Evolutionary conservation across 1,140 invertebrate species (phyloP), one percentile per base, ranked within the genome.

Genomic region (Lordiphosa stackelbergi): DNA sequence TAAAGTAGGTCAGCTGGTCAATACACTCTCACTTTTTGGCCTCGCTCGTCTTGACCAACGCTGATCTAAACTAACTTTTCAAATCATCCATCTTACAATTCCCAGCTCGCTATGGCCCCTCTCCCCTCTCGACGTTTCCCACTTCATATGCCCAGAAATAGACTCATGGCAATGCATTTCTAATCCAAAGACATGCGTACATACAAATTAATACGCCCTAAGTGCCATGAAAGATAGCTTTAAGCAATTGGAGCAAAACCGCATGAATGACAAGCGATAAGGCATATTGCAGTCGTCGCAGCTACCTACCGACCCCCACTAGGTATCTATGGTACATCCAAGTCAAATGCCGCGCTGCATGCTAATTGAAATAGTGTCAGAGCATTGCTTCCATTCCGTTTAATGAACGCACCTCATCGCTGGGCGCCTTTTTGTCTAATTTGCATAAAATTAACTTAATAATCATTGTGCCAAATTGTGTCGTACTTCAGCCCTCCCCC

Each of bases 381-480:
- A 47, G 53, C 59, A 55, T 63, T 66, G 28, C 28, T 31, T 31
- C 28, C 28, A 31, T 31, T 63, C 31, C 66, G 60, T 43, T 58
- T 69, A 66, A 71, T 71, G 68, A 56, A 63, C 37, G 69, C 45
- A 43, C 56, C 28, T 31, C 28, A 31, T 57, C 34, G 49, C 35
- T 31, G 28, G n/a, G 45, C 34, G 42, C 43, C 13, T 55, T 45
- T 36, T 37, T 42, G 59, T 48, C 62, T 75, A 75, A 74, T 81
- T 81, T 59, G 57, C 75, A 81, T 81, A 69, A 69, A 65, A 81
- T 81, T 81, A 83, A 81, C 68, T 81, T 83, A 81, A 81, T 81
- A 81, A 83, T 75, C 66, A 19, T n/a, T 72, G 63, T 35, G 51
- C 56, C 66, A 79, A 46, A 69, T 74, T 81, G 74, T 54, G 24